Percentiles rank a stretch among this genome's conserved stretches.
These are phyloP conservation scores for Pyrgilauda ruficollis DNA, from an alignment of 2,113 vertebrate species.

Conservation along the genomic window DNA sequence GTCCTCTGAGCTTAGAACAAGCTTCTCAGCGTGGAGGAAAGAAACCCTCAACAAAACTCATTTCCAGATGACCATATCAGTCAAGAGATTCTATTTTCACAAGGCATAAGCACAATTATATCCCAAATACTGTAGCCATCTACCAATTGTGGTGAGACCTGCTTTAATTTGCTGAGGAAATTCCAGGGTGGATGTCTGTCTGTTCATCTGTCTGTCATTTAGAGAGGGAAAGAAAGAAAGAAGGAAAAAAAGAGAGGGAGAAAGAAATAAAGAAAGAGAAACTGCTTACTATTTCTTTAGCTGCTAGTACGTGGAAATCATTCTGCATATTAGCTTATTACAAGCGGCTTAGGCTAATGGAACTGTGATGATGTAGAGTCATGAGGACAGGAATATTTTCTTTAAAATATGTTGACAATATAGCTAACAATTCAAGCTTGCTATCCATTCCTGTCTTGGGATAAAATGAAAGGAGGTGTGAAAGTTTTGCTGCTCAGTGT, in stretches of 20 bases:
- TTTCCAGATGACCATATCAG: background rate
- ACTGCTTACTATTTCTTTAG: background rate
- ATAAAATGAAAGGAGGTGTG: background rate
- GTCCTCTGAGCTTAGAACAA: background rate
- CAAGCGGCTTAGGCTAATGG: background rate
- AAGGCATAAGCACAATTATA: background rate
- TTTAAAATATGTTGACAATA: background rate
- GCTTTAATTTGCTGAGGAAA: background rate
- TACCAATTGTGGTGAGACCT: background rate
- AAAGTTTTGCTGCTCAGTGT: conserved; percentile 8
- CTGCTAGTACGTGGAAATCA: background rate
- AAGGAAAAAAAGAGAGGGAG: fast-evolving
- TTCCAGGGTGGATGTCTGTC: background rate
- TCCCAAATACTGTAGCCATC: background rate
- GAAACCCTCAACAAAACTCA: background rate
- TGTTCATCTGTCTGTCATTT: background rate
- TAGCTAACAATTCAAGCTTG: background rate
- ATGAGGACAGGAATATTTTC: background rate
- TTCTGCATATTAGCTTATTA: background rate
- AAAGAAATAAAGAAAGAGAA: background rate
- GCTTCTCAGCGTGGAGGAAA: background rate
- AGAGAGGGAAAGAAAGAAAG: background rate
- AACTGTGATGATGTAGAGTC: background rate
- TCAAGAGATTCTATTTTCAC: background rate
- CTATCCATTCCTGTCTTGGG: background rate